Base-by-base conservation (phyloP, 2,888 invertebrate genomes). In the Drosophila acutilabella region DNA sequence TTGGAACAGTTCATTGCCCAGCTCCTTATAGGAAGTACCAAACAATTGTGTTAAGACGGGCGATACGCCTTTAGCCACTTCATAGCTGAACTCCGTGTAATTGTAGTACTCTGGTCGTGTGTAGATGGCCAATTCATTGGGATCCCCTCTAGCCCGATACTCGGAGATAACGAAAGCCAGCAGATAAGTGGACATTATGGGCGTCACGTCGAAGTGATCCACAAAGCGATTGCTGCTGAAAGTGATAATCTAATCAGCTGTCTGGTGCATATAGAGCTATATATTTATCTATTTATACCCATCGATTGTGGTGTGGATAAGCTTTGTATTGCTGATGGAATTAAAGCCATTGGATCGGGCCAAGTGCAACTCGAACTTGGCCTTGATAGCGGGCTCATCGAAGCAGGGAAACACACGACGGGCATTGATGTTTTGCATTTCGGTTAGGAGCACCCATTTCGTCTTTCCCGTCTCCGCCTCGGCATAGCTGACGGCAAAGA, bases 111-210 rank as follows among this genome's bases (percentile, higher is more conserved):
- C 95, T 0, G 94, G 93, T 48, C 96, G 94, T 0, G 96, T 94
- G 92, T 95, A 96, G 0, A 97, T 93, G 1, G 94, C 67, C 30
- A 76, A 66, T 0, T 81, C 71, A 5, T 42, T 66, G 14, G 18
- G 38, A 64, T 72, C 71, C 7, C 83, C 85, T 1, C 87, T 82
- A 4, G 74, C 57, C 18, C 60, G 79, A 73, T 94, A 94, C 74
- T 93, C 93, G 1, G 94, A 94, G 10, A 98, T 95, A 1, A 96
- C 93, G 89, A 96, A 96, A 0, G 97, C 97, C n/a, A 97, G 92
- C 1, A 97, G 93, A 88, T 98, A 98, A 0, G 96, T 94, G 2
- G 96, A 96, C 96, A 97, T 97, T 6, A 93, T 90, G 0, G 93
- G 92, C 0, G 95, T 94, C n/a, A 57, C 72, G 7, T 77, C 77